Base-by-base conservation (phyloP, 2,888 invertebrate species). In the Aporophyla lueneburgensis region DNA sequence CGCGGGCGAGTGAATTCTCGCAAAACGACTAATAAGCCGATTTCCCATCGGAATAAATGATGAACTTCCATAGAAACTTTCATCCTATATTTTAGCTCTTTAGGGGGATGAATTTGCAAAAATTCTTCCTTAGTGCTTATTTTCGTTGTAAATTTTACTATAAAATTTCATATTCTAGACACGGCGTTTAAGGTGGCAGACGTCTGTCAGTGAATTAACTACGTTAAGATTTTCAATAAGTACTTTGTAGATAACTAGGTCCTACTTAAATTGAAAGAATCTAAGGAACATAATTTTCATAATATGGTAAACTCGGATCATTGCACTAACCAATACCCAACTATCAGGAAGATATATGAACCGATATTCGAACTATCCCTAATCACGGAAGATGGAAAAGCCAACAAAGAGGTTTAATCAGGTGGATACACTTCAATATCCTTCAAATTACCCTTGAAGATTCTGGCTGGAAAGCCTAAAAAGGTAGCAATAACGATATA, bases 381-480 rank as follows among this genome's bases (percentile, higher is more conserved):
- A 61, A 70, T 80, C 69, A 81, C 4, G 69, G 43, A 69, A 49
- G 76, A 69, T 49, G 27, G 24, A 54, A n/a, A 76, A 59, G 7
- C 14, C 66, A 61, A 76, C 76, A 76, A 76, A 81, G 76, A 66
- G 24, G 19, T 81, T 76, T 76, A 80, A 81, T 80, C 80, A 81
- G 69, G 51, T 66, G 65, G 24, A 80, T 40, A 76, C 54, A 69
- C 51, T 65, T 70, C 69, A 80, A 65, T 76, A 61, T 59, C 49
- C 53, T 51, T 54, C 40, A 65, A 69, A 43, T 65, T 66, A 81
- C 81, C 79, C 51, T 76, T 56, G 1, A 59, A 69, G 54, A 69
- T 76, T 24, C 70, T 66, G 59, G 0, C 43, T 51, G 59, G 49
- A 66, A 69, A 65, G 24, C 49, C 69, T 59, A n/a, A 70, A 80